Base-by-base conservation (phyloP, 2,888 invertebrate genomes). In the Bombylius major region DNA sequence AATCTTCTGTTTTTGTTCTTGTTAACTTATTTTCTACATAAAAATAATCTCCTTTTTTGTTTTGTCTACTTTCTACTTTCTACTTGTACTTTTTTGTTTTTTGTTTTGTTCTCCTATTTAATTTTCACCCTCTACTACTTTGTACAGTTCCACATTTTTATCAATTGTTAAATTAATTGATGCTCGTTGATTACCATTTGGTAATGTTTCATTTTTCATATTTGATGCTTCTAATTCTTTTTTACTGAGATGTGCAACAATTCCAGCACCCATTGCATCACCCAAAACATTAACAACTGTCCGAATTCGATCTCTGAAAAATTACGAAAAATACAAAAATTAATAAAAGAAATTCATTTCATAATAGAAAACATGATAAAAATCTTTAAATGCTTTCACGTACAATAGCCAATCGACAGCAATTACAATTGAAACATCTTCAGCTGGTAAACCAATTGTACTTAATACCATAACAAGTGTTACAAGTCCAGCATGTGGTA, bases 381-480 rank as follows among this genome's bases (percentile, higher is more conserved):
- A 23, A 23, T 23, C 23, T 23, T 23, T 23, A 2, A n/a, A 23
- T 3, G 23, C 23, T 23, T 23, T 42, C 12, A 78, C 82, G 78
- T 75, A 83, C 83, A 84, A 69, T 51, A 85, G 72, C 84, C 84
- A 85, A 68, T 85, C 85, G 39, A 84, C 82, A 6, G 84, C 82
- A 51, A 84, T 73, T 61, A 85, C 83, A 54, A 83, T 73, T 34
- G 80, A 79, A 44, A 84, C 82, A 63, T 84, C 83, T 63, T 82
- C 80, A 9, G 83, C 80, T n/a, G 83, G 82, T 58, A 84, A 75
- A 23, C 83, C 83, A 23, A 84, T 80, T 2, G 83, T 82, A 62
- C 83, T 82, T 63, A 85, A 69, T 1, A 84, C 85, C 83, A 85
- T 84, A 14, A 85, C 84, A 83, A 87, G 84, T 53, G 86, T 87